phyloP scores from a whole-genome alignment of 2,797 vertebrate species.

The Orientallactaga sibirica region DNA sequence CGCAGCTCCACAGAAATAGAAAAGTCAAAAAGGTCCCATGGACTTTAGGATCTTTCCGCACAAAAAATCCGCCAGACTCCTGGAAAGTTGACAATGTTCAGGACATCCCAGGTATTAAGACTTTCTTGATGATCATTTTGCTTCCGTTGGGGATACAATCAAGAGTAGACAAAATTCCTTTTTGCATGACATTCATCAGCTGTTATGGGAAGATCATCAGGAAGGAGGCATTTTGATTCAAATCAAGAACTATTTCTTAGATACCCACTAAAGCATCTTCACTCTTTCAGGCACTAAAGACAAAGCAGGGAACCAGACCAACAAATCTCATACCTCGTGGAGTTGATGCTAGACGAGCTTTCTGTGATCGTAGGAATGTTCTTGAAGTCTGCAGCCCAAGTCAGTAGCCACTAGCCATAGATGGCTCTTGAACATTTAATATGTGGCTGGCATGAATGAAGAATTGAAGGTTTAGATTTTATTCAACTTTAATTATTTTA shows the following conservation, averaged over 20 bases:
- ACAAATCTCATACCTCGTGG: neutral
- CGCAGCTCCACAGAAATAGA: neutral
- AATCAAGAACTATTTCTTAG: neutral
- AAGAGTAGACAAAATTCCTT: neutral
- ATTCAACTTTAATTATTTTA: neutral
- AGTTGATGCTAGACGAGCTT: neutral
- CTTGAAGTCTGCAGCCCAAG: neutral
- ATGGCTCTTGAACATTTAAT: neutral
- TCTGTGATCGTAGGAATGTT: neutral
- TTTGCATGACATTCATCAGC: neutral
- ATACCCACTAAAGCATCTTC: too few species aligned
- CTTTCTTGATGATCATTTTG: neutral
- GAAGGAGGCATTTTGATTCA: neutral
- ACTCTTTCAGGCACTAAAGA: neutral
- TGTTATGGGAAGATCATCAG: neutral
- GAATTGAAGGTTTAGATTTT: neutral
- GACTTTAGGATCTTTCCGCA: neutral
- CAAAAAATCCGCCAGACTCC: rapidly evolving
- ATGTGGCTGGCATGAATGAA: neutral
- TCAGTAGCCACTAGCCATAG: neutral
- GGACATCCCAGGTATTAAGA: neutral
- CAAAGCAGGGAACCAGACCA: neutral
- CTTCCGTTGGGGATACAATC: neutral
- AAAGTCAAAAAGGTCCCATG: rapidly evolving
- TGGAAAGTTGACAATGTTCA: neutral